A percentile compares a stretch with the other conserved stretches of the same genome.
These are phyloP conservation scores for Sphenopsis melanotis DNA, from an alignment of 2,797 vertebrate species.

Conservation along the genomic window DNA sequence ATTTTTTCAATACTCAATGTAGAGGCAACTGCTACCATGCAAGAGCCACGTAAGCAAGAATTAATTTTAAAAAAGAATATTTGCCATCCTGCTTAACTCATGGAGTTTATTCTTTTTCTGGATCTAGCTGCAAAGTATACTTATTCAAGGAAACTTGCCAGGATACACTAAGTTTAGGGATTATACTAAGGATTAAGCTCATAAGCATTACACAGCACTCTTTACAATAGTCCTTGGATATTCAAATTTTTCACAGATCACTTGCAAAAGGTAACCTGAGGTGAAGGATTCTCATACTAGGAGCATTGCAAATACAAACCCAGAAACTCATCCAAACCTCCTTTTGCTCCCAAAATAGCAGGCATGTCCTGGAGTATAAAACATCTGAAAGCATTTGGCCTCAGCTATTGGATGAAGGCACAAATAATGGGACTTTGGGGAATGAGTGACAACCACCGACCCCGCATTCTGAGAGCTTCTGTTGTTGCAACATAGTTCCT, in stretches of 20 bases:
- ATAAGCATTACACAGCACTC: background rate
- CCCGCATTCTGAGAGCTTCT: background rate
- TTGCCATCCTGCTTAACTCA: slow-evolving; percentile 1
- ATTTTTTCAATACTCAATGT: background rate
- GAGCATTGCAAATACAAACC: background rate
- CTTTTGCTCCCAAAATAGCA: slow-evolving; percentile 9
- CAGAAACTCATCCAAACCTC: background rate
- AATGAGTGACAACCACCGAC: background rate
- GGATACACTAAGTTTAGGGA: background rate
- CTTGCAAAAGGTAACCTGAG: background rate
- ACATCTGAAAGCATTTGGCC: background rate
- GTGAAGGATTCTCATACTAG: background rate
- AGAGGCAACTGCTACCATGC: background rate
- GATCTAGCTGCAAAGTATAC: background rate
- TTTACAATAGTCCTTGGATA: background rate
- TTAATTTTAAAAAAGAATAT: background rate
- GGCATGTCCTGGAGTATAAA: background rate
- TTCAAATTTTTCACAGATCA: background rate
- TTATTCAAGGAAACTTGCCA: slow-evolving; percentile 12
- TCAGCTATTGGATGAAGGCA: background rate
- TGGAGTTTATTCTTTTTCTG: background rate
- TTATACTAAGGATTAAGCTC: slow-evolving; percentile 3
- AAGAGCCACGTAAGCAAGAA: background rate
- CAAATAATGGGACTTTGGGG: slow-evolving; percentile 3
- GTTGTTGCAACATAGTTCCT: background rate